phyloP scores from a whole-genome alignment of 2,113 vertebrate species.

The Axis porcinus region DNA sequence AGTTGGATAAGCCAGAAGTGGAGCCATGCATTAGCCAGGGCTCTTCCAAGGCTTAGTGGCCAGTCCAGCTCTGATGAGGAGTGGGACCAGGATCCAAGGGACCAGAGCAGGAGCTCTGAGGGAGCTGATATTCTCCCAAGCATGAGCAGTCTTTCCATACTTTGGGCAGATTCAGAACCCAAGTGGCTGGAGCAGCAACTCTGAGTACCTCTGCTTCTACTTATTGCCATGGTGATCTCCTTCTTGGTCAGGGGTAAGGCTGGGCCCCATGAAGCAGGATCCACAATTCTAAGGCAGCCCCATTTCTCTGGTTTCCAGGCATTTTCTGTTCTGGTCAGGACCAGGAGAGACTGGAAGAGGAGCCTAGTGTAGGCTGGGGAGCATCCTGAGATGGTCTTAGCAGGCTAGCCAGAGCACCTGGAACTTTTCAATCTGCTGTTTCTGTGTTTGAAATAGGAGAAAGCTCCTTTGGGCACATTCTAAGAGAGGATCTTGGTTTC shows the following conservation, averaged over 20 bases:
- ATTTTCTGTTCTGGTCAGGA: neutral
- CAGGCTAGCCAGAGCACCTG: neutral
- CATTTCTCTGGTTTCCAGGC: neutral
- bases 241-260: neutral
- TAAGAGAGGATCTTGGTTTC: neutral
- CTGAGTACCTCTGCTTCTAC: neutral
- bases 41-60: neutral
- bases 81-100: neutral
- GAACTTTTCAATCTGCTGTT: neutral
- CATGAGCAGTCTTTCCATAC: neutral
- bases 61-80: neutral
- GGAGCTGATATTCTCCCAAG: neutral
- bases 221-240: neutral
- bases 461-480: neutral
- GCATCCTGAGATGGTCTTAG: neutral
- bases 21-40: neutral
- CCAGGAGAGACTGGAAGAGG: neutral
- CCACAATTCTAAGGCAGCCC: neutral
- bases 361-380: rapidly evolving
- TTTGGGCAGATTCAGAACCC: neutral
- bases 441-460: neutral
- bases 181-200: neutral
- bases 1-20: neutral
- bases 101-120: neutral
- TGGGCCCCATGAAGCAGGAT: neutral